These are phyloP conservation scores for Calosoma granatense DNA, from an alignment of 1,140 invertebrate genomes.

Conservation along the genomic window DNA sequence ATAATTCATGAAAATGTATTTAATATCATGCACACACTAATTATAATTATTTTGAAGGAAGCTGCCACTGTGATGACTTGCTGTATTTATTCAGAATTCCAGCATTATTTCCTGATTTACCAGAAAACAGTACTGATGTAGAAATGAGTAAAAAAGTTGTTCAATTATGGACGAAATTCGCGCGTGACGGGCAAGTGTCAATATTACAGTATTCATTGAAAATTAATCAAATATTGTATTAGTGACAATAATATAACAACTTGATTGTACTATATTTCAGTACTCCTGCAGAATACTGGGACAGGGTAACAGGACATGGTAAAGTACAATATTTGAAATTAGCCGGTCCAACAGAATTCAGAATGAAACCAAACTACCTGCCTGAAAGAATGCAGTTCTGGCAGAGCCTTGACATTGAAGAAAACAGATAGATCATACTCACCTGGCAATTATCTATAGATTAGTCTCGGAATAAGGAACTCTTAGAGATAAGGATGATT, in stretches of 20 bases:
- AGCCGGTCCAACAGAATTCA: background rate
- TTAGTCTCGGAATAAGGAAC: no score
- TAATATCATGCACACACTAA: background rate
- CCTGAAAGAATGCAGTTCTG: background rate
- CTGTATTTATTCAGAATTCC: conserved; percentile 30
- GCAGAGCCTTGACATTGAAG: background rate
- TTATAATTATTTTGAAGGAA: conserved; percentile 17
- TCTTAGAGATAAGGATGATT: no score
- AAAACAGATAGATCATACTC: conserved; percentile 1
- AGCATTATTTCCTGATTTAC: conserved; percentile 19
- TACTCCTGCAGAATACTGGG: background rate
- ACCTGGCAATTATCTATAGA: no score
- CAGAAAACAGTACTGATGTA: conserved; percentile 22
- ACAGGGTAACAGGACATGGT: background rate
- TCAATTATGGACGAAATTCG: conserved; percentile 42
- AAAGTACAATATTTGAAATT: background rate
- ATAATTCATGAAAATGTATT: background rate
- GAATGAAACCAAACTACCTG: background rate
- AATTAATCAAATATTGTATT: no score
- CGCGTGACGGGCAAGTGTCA: conserved; percentile 38
- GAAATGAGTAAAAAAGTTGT: conserved; percentile 34
- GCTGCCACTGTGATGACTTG: conserved; percentile 29
- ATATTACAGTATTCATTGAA: no score
- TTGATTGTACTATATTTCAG: background rate
- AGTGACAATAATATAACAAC: background rate